Evolutionary conservation across 2,797 vertebrate species (phyloP).

Genomic region (Fringilla coelebs): DNA sequence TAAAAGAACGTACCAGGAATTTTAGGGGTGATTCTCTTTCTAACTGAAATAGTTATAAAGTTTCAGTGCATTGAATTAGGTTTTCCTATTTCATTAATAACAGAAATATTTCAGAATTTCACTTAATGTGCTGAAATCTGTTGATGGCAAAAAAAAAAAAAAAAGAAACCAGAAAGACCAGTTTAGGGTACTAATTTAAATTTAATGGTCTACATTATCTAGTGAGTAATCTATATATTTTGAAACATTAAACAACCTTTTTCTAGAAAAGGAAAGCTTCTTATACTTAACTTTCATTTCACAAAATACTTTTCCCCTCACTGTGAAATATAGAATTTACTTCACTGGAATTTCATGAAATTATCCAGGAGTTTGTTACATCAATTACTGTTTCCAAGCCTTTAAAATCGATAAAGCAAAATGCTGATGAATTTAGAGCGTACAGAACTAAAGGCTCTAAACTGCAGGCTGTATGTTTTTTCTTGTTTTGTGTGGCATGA

Average conservation of each 20-base stretch:
- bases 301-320: neutral
- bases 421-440: neutral
- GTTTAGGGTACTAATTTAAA: neutral
- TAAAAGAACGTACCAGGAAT: neutral
- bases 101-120: neutral
- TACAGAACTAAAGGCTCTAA: constrained; percentile 6
- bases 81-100: neutral
- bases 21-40: neutral
- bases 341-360: constrained; percentile 13
- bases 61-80: neutral
- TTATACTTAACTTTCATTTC: neutral
- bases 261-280: neutral
- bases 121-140: neutral
- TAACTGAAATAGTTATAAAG: neutral
- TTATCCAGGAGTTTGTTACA: neutral
- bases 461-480: neutral
- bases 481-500: neutral
- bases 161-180: neutral
- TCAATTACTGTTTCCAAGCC: neutral
- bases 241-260: neutral
- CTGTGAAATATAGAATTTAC: neutral
- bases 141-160: neutral
- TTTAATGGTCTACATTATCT: neutral
- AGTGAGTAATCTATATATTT: neutral
- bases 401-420: constrained; percentile 21